Conservation (phyloP, 2,113 vertebrate genomes). For the Dipodomys spectabilis region DNA sequence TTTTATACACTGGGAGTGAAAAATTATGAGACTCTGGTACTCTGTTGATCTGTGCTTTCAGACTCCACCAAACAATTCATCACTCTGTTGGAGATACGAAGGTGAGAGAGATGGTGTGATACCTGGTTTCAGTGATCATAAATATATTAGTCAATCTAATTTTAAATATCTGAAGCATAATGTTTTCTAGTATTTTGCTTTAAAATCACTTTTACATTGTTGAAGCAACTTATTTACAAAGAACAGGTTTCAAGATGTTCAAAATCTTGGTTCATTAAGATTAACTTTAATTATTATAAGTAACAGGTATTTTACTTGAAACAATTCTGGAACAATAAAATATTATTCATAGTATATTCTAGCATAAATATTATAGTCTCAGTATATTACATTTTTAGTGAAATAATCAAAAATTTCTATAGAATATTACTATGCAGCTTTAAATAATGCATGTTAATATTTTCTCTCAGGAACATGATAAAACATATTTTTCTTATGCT, state of each 20-base stretch:
- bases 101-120: no score
- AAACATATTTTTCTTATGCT: background rate
- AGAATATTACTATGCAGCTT: background rate
- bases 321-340: constrained; percentile 51
- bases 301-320: constrained; percentile 12
- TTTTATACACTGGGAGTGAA: no score
- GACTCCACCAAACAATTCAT: no score
- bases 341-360: constrained; percentile 3
- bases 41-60: no score
- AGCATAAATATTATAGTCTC: background rate
- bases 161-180: constrained; percentile 56
- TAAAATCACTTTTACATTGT: background rate
- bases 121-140: background rate
- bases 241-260: constrained; percentile 31
- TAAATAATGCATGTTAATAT: constrained; percentile 22
- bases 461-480: constrained; percentile 51
- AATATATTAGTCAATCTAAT: background rate
- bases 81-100: no score
- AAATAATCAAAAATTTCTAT: constrained; percentile 34
- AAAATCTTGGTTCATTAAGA: background rate
- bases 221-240: background rate
- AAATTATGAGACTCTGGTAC: no score
- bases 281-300: constrained; percentile 4
- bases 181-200: constrained; percentile 15
- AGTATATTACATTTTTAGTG: constrained; percentile 1